Conservation (phyloP, 2,113 vertebrate species). For the Brachyistius frenatus region DNA sequence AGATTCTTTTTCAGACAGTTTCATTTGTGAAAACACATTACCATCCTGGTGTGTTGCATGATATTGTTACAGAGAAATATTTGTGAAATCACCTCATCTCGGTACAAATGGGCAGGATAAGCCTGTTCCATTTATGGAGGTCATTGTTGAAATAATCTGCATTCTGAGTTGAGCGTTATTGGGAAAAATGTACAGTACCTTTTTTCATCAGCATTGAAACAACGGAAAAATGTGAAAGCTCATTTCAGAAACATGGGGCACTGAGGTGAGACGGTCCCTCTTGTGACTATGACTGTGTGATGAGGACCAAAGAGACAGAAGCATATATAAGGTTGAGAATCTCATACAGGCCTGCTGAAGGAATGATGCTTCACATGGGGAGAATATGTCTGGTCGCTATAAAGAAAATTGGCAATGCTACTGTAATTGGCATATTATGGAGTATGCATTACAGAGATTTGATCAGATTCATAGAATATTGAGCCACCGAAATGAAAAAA, state of each 20-base stretch:
- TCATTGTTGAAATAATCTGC: conserved; percentile 19
- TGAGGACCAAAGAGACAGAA: conserved; percentile 43
- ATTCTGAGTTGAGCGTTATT: conserved; percentile 41
- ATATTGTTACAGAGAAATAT: neutral
- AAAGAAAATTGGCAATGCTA: conserved; percentile 46
- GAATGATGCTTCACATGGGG: conserved; percentile 30
- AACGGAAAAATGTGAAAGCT: conserved; percentile 41
- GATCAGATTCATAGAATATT: conserved; percentile 47
- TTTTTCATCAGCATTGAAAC: conserved; percentile 39
- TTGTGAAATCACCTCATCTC: neutral
- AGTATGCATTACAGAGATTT: conserved; percentile 29
- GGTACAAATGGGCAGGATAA: neutral
- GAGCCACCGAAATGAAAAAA: conserved; percentile 11
- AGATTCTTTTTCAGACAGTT: neutral
- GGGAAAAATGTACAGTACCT: conserved; percentile 13
- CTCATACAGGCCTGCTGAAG: conserved; percentile 30
- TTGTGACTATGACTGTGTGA: conserved; percentile 55
- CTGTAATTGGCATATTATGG: conserved; percentile 34
- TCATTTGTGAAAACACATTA: neutral
- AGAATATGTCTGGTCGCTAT: conserved; percentile 14
- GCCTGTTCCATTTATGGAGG: conserved; percentile 11
- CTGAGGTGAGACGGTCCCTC: conserved; percentile 58
- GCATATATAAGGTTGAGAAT: conserved; percentile 49
- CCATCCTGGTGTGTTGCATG: neutral
- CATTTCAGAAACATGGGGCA: conserved; percentile 74